These are phyloP conservation scores for Lissonota sp. DNA, from an alignment of 2,888 invertebrate species.

Conservation along the genomic window DNA sequence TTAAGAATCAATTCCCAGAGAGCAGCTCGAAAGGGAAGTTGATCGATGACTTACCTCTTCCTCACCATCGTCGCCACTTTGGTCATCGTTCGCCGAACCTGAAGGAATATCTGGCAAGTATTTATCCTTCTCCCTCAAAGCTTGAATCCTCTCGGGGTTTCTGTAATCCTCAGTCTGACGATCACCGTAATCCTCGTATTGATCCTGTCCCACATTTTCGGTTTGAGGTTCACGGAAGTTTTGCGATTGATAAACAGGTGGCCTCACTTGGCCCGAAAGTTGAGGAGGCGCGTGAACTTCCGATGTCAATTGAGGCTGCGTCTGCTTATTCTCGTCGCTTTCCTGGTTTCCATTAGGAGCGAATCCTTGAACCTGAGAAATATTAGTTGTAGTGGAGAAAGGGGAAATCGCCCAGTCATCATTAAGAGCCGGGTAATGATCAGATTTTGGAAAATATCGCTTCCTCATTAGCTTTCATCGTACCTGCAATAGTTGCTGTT, in stretches of 20 bases:
- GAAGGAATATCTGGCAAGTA: constrained; percentile 57
- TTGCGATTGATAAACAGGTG: constrained; percentile 77
- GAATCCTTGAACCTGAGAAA: constrained; percentile 76
- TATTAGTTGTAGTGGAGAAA: no score
- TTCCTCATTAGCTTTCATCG: neutral
- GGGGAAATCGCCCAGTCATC: no score
- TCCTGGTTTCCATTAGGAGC: constrained; percentile 74
- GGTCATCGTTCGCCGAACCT: constrained; percentile 45
- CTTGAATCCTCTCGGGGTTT: constrained; percentile 37
- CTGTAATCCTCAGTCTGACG: constrained; percentile 57
- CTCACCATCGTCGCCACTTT: constrained; percentile 52
- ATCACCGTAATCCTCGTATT: constrained; percentile 61
- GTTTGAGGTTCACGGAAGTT: constrained; percentile 71
- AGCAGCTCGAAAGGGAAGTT: neutral
- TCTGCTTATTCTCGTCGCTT: constrained; percentile 74
- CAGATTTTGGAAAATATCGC: no score
- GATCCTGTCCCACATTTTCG: constrained; percentile 47
- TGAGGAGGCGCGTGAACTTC: constrained; percentile 77
- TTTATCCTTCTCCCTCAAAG: constrained; percentile 41
- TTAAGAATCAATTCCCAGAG: neutral
- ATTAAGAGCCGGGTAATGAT: no score
- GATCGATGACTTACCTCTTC: constrained; percentile 57
- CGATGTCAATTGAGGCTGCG: constrained; percentile 71
- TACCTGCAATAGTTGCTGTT: constrained; percentile 81
- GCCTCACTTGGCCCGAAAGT: constrained; percentile 75